Evolutionary conservation across 2,113 vertebrate species (phyloP).

Genomic region (Rallus limicola): DNA sequence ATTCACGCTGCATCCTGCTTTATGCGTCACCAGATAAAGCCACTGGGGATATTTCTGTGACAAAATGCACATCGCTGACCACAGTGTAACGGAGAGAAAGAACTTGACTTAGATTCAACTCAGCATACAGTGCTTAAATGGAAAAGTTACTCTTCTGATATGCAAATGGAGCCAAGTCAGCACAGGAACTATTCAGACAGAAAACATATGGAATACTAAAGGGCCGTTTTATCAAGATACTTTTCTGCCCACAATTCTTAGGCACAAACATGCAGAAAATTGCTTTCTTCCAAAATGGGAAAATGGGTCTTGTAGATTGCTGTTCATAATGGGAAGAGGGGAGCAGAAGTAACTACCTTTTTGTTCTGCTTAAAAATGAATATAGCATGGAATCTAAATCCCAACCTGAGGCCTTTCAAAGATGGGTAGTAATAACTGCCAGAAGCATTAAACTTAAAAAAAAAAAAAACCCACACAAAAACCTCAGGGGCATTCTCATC

Average conservation of each 20-base stretch:
- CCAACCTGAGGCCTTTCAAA: constrained; percentile 1
- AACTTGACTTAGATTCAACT: neutral
- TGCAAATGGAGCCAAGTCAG: neutral
- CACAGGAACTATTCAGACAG: neutral
- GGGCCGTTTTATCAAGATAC: neutral
- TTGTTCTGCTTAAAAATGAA: constrained; percentile 36
- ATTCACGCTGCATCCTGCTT: neutral
- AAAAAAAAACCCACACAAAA: neutral
- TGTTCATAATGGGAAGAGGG: constrained; percentile 11
- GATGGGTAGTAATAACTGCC: neutral
- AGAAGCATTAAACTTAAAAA: neutral
- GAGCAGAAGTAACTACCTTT: constrained; percentile 33
- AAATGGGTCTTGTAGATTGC: constrained; percentile 1
- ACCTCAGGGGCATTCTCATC: neutral
- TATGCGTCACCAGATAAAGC: neutral
- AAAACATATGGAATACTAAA: neutral
- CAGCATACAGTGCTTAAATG: neutral
- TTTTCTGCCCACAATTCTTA: neutral
- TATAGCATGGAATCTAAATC: constrained; percentile 15
- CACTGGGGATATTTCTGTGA: neutral
- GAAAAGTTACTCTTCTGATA: neutral
- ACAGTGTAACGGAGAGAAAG: neutral
- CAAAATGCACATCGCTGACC: neutral
- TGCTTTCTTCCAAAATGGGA: constrained; percentile 12
- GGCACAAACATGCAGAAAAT: constrained; percentile 32